These are phyloP conservation scores for Coregonus suidteri DNA, from an alignment of 2,797 vertebrate species.

Conservation along the genomic window DNA sequence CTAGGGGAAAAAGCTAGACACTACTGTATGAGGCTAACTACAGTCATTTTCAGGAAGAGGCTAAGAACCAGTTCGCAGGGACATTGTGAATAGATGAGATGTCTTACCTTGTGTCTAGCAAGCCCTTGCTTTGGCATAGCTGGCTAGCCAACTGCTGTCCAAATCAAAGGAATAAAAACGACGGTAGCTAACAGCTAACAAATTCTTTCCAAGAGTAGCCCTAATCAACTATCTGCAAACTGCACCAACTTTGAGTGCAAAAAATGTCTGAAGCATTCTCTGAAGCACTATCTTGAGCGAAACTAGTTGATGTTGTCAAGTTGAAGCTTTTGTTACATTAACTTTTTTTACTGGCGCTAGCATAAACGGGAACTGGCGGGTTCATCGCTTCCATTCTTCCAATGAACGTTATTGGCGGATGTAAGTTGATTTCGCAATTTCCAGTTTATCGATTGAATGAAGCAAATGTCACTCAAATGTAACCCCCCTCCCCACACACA, in stretches of 20 bases:
- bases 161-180: not conserved
- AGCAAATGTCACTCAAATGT: constrained; percentile 3
- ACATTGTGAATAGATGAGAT: not conserved
- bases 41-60: not conserved
- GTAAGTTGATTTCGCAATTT: not conserved
- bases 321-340: not conserved
- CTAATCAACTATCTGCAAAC: not conserved
- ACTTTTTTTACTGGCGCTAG: too few species aligned
- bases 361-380: not conserved
- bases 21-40: not conserved
- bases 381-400: not conserved
- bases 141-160: not conserved
- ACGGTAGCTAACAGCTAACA: not conserved
- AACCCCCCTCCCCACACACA: not conserved
- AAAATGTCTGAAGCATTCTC: not conserved
- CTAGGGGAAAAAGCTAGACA: not conserved
- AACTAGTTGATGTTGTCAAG: not conserved
- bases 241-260: not conserved
- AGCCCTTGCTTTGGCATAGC: constrained; percentile 8
- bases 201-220: not conserved
- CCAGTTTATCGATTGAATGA: not conserved
- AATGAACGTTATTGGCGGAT: constrained; percentile 9
- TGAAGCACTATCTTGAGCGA: too few species aligned
- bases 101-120: constrained; percentile 12
- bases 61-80: not conserved